phyloP scores from a whole-genome alignment of 2,888 invertebrate species.

The Autographa gamma region DNA sequence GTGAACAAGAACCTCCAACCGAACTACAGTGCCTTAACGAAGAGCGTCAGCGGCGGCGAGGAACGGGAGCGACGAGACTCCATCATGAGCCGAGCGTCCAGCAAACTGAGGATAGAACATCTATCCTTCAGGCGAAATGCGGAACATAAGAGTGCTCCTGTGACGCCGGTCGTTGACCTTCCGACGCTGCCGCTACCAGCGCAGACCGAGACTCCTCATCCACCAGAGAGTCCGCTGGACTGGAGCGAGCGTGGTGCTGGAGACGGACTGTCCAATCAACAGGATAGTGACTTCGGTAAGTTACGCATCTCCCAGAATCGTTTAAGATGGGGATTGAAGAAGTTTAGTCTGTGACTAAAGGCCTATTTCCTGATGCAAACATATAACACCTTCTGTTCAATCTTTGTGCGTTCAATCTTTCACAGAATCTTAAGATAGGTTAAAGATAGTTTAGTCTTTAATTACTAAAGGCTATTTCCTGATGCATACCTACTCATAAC shows the following conservation, averaged over 20 bases:
- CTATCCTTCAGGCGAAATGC: constrained; percentile 77
- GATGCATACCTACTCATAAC: too few relatives aligned
- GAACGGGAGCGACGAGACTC: constrained; percentile 82
- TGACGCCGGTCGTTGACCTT: constrained; percentile 73
- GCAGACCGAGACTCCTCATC: constrained; percentile 69
- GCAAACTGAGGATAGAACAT: constrained; percentile 83
- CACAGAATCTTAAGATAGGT: too few relatives aligned
- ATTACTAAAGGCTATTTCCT: too few relatives aligned
- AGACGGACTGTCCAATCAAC: constrained; percentile 96
- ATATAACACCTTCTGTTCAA: too few relatives aligned
- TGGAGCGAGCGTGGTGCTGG: constrained; percentile 93
- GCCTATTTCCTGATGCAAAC: too few relatives aligned
- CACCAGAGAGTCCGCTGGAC: constrained; percentile 88
- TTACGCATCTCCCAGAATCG: neutral
- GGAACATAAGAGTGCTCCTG: constrained; percentile 76
- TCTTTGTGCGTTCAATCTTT: too few relatives aligned
- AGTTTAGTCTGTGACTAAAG: too few relatives aligned
- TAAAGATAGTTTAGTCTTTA: too few relatives aligned
- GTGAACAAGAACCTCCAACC: constrained; percentile 86
- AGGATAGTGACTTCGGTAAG: constrained; percentile 95
- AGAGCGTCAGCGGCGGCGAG: constrained; percentile 79
- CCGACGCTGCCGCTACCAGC: constrained; percentile 66
- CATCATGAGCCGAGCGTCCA: constrained; percentile 84
- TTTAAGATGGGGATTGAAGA: too few relatives aligned
- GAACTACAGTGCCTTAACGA: constrained; percentile 82